phyloP scores from a whole-genome alignment of 2,113 vertebrate species.

The Pygoscelis adeliae region DNA sequence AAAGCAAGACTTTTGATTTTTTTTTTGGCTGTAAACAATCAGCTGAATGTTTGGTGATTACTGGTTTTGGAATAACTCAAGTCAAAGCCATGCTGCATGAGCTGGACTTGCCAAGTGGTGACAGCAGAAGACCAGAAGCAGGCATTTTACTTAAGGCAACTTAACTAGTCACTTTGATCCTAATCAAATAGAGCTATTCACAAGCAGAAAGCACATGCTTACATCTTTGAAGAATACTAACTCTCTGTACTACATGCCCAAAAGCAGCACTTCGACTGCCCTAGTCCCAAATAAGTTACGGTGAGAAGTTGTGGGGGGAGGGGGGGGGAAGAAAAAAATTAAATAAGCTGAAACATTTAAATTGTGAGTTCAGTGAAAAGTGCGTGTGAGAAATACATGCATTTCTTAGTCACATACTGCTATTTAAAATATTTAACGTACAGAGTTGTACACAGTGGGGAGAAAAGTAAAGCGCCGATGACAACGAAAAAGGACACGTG shows the following conservation, averaged over 20 bases:
- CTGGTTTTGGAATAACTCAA: constrained; percentile 16
- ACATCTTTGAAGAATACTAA: constrained; percentile 6
- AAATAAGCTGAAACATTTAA: neutral
- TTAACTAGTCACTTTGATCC: constrained; percentile 48
- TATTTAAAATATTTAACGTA: neutral
- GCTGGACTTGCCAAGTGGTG: constrained; percentile 26
- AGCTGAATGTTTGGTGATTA: neutral
- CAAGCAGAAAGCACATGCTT: constrained; percentile 64
- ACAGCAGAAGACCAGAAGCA: constrained; percentile 10
- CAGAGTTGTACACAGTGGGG: neutral
- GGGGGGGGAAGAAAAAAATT: neutral
- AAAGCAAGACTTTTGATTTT: neutral
- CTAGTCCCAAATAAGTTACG: neutral
- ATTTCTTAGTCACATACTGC: neutral
- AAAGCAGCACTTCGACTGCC: neutral
- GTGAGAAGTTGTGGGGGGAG: neutral
- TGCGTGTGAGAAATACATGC: fast-evolving
- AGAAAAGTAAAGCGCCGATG: neutral
- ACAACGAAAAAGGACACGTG: neutral
- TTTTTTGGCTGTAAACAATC: neutral
- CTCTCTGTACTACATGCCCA: neutral
- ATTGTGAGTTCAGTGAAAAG: neutral
- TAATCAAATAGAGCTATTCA: constrained; percentile 44
- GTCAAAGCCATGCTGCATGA: neutral
- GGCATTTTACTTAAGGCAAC: constrained; percentile 44